Evolutionary conservation across 53 echinoderm and acorn worm genomes (phyloP).

Genomic region (Paracentrotus lividus): DNA sequence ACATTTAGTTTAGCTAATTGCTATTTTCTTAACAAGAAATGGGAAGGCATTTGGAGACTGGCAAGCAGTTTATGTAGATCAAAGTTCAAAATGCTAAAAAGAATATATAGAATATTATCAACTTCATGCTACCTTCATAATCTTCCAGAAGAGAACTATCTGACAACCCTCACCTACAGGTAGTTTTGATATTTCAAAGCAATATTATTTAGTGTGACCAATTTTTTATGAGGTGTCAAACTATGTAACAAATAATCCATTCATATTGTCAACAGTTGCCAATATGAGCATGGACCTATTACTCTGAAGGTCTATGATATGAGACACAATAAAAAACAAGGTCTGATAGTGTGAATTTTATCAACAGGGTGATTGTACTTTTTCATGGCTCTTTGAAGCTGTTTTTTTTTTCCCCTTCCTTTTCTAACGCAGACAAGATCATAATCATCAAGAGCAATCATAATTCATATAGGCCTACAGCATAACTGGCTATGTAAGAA

Average conservation of each 20-base stretch:
- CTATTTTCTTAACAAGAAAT: neutral
- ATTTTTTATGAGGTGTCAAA: neutral
- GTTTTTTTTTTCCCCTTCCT: too few species aligned
- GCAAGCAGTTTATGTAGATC: too few species aligned
- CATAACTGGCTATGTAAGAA: too few species aligned
- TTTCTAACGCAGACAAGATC: neutral
- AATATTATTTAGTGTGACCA: neutral
- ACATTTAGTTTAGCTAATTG: too few species aligned
- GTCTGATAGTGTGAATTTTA: neutral
- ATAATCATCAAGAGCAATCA: neutral
- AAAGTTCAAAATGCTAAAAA: too few species aligned
- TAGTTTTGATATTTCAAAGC: neutral
- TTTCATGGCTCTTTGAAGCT: constrained; percentile 7
- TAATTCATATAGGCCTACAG: neutral
- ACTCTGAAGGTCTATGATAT: too few species aligned
- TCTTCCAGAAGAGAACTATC: neutral
- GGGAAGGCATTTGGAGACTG: neutral
- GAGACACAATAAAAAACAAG: neutral
- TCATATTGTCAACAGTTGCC: constrained; percentile 26
- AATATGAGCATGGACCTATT: too few species aligned
- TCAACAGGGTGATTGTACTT: constrained; percentile 4
- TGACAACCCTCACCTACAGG: neutral
- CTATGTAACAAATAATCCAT: neutral
- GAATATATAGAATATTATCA: neutral
- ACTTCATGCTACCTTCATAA: neutral